phyloP scores from a whole-genome alignment of 2,888 invertebrate genomes.

The Standfussiana lucernea region DNA sequence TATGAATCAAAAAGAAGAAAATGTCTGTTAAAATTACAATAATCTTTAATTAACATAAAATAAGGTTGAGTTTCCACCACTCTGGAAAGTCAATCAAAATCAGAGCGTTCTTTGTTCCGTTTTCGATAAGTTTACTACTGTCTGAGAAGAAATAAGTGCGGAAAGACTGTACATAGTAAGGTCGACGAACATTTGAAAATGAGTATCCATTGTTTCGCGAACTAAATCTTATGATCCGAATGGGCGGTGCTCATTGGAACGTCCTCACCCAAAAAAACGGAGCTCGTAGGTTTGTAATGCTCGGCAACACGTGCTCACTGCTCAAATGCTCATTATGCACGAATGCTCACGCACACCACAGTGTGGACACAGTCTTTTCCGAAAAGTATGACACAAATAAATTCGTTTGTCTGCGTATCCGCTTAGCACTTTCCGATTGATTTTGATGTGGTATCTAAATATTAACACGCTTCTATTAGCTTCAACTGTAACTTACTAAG shows the following conservation, averaged over 20 bases:
- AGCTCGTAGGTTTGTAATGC: constrained; percentile 4
- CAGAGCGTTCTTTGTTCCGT: neutral
- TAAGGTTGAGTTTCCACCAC: neutral
- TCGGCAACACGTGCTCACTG: constrained; percentile 10
- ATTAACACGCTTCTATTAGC: too few species aligned
- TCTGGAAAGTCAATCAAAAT: neutral
- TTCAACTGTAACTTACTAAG: too few species aligned
- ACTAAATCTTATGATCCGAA: constrained; percentile 14
- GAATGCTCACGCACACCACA: constrained; percentile 23
- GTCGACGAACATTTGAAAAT: neutral
- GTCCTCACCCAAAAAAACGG: constrained; percentile 14
- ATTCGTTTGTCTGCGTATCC: neutral
- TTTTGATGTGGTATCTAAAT: neutral
- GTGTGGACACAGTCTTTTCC: neutral
- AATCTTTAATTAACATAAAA: neutral
- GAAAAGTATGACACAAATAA: neutral
- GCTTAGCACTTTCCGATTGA: neutral
- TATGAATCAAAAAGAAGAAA: neutral
- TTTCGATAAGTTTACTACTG: neutral
- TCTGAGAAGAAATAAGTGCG: neutral
- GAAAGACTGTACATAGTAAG: neutral
- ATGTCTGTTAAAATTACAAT: neutral
- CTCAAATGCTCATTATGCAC: constrained; percentile 35
- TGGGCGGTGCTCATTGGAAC: neutral
- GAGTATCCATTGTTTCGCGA: constrained; percentile 19